Base-by-base conservation (phyloP, 2,113 vertebrate genomes). In the Deroptyus accipitrinus region DNA sequence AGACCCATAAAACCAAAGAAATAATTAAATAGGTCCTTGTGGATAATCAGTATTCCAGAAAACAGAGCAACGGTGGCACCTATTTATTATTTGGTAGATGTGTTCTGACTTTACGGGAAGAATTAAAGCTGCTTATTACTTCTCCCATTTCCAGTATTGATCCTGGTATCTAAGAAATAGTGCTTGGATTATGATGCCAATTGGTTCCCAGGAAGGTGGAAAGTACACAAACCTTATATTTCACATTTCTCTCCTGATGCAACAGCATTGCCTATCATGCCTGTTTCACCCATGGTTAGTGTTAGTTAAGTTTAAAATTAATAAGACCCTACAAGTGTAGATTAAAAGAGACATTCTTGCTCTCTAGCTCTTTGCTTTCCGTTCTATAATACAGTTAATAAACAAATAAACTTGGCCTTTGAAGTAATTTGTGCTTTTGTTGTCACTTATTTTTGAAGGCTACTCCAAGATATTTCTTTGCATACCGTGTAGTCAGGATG, bases 81-180 rank as follows among this genome's bases (percentile, higher is more conserved):
- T 79, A 86, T 97, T 94, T 80, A 89, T 95, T 95, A 87, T 89
- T 87, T 92, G 83, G 66, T 93, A 89, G 92, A 92, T 37, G 92
- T 83, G 81, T 84, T 91, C 76, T 86, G 94, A 84, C 77, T 96
- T 96, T 83, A 94, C 23, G 1, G 62, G 44, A 89, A 83, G 95
- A 95, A 96, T 92, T 96, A 95, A 92, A 94, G 67, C 57, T 92
- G 66, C 86, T 96, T 92, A 97, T 96, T 95, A 94, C 80, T 89
- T 96, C 88, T 96, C 73, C 77, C 52, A 89, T 95, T 97, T 95
- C 95, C 93, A 85, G 94, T 96, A 96, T 95, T 89, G 96, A 97
- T 96, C 91, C 52, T 51, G 37, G 25, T 51, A 57, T 37, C 42
- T 91, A 83, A 96, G 95, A 94, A 84, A 83, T 62, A 89, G 92